These are phyloP conservation scores for Ormyrus pomaceus DNA, from an alignment of 2,888 invertebrate species.

Conservation along the genomic window DNA sequence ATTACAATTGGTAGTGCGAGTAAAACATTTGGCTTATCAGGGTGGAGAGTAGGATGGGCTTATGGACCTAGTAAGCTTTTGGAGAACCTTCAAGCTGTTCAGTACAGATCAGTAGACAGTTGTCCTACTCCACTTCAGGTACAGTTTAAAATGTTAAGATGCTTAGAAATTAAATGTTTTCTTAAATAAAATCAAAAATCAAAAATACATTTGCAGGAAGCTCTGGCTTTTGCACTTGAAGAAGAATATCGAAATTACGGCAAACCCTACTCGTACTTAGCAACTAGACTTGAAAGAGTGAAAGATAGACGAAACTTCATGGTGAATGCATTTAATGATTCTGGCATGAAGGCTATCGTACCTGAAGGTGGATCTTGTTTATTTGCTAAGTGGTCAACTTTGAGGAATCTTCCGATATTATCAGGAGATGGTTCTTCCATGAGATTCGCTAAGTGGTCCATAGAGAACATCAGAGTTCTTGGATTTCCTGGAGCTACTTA, in stretches of 20 bases:
- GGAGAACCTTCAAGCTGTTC: slow-evolving; percentile 88
- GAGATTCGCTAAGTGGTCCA: no score
- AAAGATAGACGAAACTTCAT: slow-evolving; percentile 87
- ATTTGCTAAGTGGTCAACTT: no score
- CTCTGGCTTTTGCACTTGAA: not conserved
- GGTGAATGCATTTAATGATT: slow-evolving; percentile 84
- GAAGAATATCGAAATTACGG: not conserved
- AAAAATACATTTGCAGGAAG: no score
- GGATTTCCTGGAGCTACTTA: no score
- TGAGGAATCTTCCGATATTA: no score
- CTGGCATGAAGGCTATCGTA: no score
- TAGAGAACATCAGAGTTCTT: no score
- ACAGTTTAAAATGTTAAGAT: slow-evolving; percentile 34
- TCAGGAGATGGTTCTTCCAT: no score
- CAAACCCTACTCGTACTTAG: not conserved
- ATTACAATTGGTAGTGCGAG: slow-evolving; percentile 98
- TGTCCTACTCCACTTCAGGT: slow-evolving; percentile 92
- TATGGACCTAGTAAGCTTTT: slow-evolving; percentile 91
- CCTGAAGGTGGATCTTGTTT: no score
- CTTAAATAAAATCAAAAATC: no score
- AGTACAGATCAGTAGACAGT: slow-evolving; percentile 96
- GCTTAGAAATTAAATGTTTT: not conserved
- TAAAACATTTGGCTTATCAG: slow-evolving; percentile 98
- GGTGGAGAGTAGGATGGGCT: slow-evolving; percentile 98
- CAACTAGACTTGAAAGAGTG: slow-evolving; percentile 77